phyloP scores from a whole-genome alignment of 2,113 vertebrate genomes.

The Lophura nycthemera region DNA sequence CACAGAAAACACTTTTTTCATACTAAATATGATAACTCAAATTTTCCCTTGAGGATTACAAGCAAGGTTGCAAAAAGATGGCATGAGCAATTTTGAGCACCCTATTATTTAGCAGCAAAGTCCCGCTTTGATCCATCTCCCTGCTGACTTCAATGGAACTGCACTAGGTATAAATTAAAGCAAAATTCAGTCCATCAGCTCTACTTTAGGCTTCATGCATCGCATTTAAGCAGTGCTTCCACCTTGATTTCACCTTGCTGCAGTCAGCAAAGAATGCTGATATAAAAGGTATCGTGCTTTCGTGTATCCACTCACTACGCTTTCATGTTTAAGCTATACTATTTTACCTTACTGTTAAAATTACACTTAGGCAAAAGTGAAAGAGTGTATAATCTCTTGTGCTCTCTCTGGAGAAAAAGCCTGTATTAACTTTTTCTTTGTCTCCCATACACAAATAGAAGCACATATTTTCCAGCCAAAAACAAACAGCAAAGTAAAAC shows the following conservation, averaged over 20 bases:
- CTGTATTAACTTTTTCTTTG: background rate
- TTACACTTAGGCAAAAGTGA: constrained; percentile 41
- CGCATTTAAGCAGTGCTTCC: constrained; percentile 45
- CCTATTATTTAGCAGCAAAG: constrained; percentile 57
- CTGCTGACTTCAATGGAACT: constrained; percentile 59
- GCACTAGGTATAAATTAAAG: constrained; percentile 60
- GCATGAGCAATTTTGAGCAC: constrained; percentile 48
- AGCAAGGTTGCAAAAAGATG: constrained; percentile 7
- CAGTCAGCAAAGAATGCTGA: constrained; percentile 41
- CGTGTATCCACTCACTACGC: background rate
- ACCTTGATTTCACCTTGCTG: constrained; percentile 70
- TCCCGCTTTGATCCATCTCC: constrained; percentile 63
- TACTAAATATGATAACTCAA: background rate
- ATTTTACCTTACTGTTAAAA: constrained; percentile 51
- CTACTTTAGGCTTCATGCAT: constrained; percentile 34
- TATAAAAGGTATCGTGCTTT: constrained; percentile 14
- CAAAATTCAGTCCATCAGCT: constrained; percentile 57
- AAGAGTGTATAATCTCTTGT: background rate
- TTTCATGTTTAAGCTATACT: constrained; percentile 36
- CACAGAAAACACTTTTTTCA: background rate
- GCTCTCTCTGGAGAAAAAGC: constrained; percentile 9
- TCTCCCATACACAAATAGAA: constrained; percentile 4
- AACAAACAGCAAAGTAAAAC: constrained; percentile 24
- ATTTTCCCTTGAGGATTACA: constrained; percentile 11
- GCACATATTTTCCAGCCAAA: constrained; percentile 17